Base-by-base conservation (phyloP, 2,888 invertebrate genomes). In the Drosophila emarginata region DNA sequence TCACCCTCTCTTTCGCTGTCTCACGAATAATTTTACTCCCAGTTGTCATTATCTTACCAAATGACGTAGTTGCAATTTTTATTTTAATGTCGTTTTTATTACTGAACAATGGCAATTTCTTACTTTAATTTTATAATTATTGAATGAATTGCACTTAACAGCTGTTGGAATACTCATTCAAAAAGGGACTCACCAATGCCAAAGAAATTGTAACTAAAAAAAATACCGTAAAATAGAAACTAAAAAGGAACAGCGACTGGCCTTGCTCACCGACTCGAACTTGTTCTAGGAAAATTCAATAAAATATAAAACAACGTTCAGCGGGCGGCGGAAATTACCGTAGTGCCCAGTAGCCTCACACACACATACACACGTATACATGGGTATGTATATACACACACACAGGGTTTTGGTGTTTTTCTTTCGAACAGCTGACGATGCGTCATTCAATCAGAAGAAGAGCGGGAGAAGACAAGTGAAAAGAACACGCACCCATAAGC, bases 381-480 rank as follows among this genome's bases (percentile, higher is more conserved):
- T 28, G 3, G 2, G 4, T 28, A 28, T 23, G 23, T 23, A 32
- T 4, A 11, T 9, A 54, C 53, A 54, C 67, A 60, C 64, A 64
- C 60, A 72, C 69, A n/a, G 15, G n/a, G 14, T 14, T 40, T 57
- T 40, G 40, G 72, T 56, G 53, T 52, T 61, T 52, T 72, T 71
- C 37, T 52, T 72, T 71, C 37, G 61, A 85, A 88, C 84, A 85
- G 84, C 84, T 85, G 84, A 88, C 75, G 87, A 85, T 85, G 84
- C 84, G 84, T 85, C 84, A 85, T 88, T 80, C 87, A 74, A 61
- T 74, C 76, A 71, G 61, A 54, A 28, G 61, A 28, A 32, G 28
- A 61, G 18, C 50, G 12, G 56, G 54, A 40, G 68, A 69, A 71
- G 57, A 62, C 64, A 76, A 77, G 59, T 70, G 63, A 67, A 54